Percentiles rank a stretch among this genome's conserved stretches.
Conservation (phyloP, 2,888 invertebrate species). For the Chalcosyrphus nemorum region DNA sequence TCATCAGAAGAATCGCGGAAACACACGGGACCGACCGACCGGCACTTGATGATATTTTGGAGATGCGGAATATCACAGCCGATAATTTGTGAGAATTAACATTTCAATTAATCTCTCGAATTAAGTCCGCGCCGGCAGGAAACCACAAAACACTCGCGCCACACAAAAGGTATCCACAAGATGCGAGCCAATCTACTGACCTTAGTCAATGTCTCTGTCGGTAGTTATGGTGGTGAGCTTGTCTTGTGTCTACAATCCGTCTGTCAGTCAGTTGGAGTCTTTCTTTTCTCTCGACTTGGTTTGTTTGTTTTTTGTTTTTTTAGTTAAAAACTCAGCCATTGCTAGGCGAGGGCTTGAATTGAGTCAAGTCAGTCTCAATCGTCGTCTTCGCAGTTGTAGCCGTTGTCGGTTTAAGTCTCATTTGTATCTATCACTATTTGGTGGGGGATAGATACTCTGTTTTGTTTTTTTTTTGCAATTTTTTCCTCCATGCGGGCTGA, state of each 20-base stretch:
- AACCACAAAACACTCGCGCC: no score
- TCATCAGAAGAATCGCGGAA: constrained; percentile 63
- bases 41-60: constrained; percentile 12
- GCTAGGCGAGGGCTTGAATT: constrained; percentile 56
- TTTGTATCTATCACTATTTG: constrained; percentile 1
- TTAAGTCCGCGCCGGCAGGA: neutral
- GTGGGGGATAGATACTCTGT: neutral
- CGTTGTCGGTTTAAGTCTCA: constrained; percentile 42
- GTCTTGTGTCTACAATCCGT: constrained; percentile 3
- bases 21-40: constrained; percentile 1
- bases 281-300: no score
- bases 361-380: constrained; percentile 49
- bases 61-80: constrained; percentile 42
- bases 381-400: no score
- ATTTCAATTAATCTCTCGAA: constrained; percentile 14
- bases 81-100: constrained; percentile 26
- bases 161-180: neutral
- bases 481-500: constrained; percentile 53
- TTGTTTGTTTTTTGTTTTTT: neutral
- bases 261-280: neutral
- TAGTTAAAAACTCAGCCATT: constrained; percentile 50
- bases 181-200: constrained; percentile 49
- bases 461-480: constrained; percentile 11
- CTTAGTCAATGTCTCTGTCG: constrained; percentile 63
- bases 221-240: neutral